Base-by-base conservation (phyloP, 2,113 vertebrate genomes). In the Artemisiospiza belli region DNA sequence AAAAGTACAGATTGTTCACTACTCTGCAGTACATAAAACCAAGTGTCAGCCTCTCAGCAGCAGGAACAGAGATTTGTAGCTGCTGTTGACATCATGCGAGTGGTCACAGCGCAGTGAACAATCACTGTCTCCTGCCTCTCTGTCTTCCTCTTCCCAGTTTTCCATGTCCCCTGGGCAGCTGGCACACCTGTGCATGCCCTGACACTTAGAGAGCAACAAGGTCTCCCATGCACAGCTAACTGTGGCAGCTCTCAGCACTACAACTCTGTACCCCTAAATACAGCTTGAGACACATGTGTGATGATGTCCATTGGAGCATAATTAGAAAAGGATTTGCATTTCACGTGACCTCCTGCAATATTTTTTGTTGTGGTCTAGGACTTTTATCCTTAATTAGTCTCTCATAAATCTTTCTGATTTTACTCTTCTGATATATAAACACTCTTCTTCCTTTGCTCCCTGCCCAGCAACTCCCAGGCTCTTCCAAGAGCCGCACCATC, bases 21-120 rank as follows among this genome's bases (percentile, higher is more conserved):
- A 2, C 51, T 83, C 49, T 80, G 33, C 54, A 78, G 43, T 31
- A 43, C 5, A 43, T 46, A 66, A 66, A 74, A 20, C 10, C 37
- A 81, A 73, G 70, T 31, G 43, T 35, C 14, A 49, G 31, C 37
- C n/a, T 69, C 52, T 82, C 59, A 74, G 74, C 86, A 81, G 59
- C 49, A 72, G 68, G 10, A 59, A 55, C 19, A n/a, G 31, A 75
- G 23, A 33, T 62, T 41, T 72, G 43, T 2, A 79, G 76, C 47
- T 86, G 76, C 58, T 83, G 67, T 21, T 80, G 59, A 37, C 44
- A 28, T 10, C 0, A 0, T 20, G 35, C 0, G 0, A 75, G 39
- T 6, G 57, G 63, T 23, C 20, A 59, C 37, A 44, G 49, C 0
- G 0, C 55, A 68, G 30, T 15, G 37, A 80, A 87, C 39, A 81